Percentiles rank a stretch among this genome's conserved stretches.
phyloP scores from a whole-genome alignment of 2,888 invertebrate species.

The Aphodius sticticus region DNA sequence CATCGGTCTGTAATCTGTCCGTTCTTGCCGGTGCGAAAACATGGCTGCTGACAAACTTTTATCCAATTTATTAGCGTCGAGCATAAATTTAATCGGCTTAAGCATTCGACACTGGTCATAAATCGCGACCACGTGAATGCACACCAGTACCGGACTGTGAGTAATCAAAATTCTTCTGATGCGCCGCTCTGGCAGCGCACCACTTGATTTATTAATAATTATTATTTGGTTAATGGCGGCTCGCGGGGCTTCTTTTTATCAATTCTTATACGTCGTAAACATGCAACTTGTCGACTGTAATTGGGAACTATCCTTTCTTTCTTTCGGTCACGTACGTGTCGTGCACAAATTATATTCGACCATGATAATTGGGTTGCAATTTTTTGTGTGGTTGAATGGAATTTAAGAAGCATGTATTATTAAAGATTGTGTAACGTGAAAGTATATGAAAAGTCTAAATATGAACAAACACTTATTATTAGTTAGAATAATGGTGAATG shows the following conservation, averaged over 20 bases:
- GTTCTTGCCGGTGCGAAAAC: neutral
- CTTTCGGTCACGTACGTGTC: no score
- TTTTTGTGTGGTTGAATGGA: no score
- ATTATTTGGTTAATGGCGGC: neutral
- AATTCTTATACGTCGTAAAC: neutral
- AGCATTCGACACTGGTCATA: neutral
- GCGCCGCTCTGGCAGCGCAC: neutral
- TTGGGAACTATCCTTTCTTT: neutral
- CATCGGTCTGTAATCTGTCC: neutral
- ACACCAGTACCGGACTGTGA: neutral
- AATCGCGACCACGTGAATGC: neutral
- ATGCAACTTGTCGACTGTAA: neutral
- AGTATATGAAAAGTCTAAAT: no score
- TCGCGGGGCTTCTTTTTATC: neutral
- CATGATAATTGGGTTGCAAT: no score
- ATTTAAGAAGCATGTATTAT: no score
- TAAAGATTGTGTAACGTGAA: no score
- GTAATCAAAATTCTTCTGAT: constrained; percentile 4
- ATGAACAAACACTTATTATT: no score
- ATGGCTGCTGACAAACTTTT: neutral
- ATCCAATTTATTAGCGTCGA: neutral
- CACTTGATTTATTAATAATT: constrained; percentile 4
- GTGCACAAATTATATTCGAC: no score
- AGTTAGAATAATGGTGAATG: neutral
- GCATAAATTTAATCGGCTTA: constrained; percentile 4